Base-by-base conservation (phyloP, 1,140 invertebrate species). In the Calliopsis andreniformis region DNA sequence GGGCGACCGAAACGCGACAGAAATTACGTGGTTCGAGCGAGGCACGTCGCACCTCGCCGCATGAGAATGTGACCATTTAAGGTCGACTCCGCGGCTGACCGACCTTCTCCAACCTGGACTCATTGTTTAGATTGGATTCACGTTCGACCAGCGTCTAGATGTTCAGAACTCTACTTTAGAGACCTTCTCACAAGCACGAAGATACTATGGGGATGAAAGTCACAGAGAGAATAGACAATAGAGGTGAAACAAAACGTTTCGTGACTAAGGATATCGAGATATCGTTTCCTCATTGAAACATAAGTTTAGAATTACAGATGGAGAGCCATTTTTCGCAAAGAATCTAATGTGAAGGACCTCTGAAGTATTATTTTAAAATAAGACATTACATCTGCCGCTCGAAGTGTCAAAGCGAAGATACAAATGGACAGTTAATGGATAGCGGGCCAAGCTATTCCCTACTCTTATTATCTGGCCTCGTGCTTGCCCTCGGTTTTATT, bases 51-150 rank as follows among this genome's bases (percentile, higher is more conserved):
- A 55, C 45, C 35, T 66, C 53, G 23, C 49, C 32, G 23, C 76
- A 72, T 53, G 58, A 82, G 79, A 85, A 85, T 80, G 82, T 85
- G 78, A 87, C 88, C 86, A 88, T 89, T 87, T 89, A 88, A 87
- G 87, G 87, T 85, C 81, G 85, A 85, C 64, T 39, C 77, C 45
- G 67, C 66, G 45, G 53, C 69, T 76, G 61, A 61, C 63, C 66
- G 78, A 61, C 67, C 73, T 79, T 76, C 70, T 43, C 71, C 55
- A 18, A 35, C 7, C 55, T n/a, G 18, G 63, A 75, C 45, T 67
- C 75, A 80, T 78, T 72, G 78, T 77, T 78, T 59, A 64, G 79
- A 67, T 82, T 68, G 66, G 59, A 62, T 67, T 78, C 73, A 83
- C 72, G 72, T 80, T 80, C 76, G 64, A 78, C 61, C 30, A 78